Evolutionary conservation across 2,888 invertebrate species (phyloP).

Genomic region (Xanthorhoe spadicearia): DNA sequence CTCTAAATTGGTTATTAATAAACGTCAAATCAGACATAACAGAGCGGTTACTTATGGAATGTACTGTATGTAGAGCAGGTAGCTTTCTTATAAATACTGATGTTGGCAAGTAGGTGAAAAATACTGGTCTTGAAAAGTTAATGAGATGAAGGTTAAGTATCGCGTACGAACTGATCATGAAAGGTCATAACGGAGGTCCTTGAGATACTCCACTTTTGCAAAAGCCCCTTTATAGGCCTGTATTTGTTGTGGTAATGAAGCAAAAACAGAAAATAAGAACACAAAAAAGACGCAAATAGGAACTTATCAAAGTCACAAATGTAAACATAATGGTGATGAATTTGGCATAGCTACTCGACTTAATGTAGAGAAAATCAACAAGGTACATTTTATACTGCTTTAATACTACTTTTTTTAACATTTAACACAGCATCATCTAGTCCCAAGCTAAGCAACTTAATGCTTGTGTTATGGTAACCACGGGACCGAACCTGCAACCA

Average conservation of each 20-base stretch:
- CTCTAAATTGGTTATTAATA: slow-evolving; percentile 31
- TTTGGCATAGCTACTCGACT: too few species aligned
- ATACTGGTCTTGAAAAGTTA: slow-evolving; percentile 17
- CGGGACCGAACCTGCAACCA: too few species aligned
- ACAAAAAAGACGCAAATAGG: too few species aligned
- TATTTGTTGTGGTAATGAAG: not conserved
- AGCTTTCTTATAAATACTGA: slow-evolving; percentile 20
- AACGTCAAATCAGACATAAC: slow-evolving; percentile 32
- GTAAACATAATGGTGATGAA: too few species aligned
- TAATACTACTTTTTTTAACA: too few species aligned
- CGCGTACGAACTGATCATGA: slow-evolving; percentile 15
- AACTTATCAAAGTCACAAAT: too few species aligned
- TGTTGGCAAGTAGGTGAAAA: slow-evolving; percentile 12
- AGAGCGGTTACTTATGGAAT: slow-evolving; percentile 27
- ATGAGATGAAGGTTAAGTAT: slow-evolving; percentile 9
- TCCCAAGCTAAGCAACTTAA: too few species aligned
- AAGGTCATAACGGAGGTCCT: slow-evolving; percentile 11
- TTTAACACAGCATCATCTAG: too few species aligned
- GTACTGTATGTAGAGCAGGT: slow-evolving; percentile 19
- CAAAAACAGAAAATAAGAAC: not conserved
- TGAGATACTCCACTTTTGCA: slow-evolving; percentile 14
- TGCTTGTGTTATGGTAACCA: too few species aligned
- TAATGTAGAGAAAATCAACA: too few species aligned
- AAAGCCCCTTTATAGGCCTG: not conserved
- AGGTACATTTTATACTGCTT: too few species aligned